Evolutionary conservation across 2,797 vertebrate genomes (phyloP).

Genomic region (Caiman crocodilus): DNA sequence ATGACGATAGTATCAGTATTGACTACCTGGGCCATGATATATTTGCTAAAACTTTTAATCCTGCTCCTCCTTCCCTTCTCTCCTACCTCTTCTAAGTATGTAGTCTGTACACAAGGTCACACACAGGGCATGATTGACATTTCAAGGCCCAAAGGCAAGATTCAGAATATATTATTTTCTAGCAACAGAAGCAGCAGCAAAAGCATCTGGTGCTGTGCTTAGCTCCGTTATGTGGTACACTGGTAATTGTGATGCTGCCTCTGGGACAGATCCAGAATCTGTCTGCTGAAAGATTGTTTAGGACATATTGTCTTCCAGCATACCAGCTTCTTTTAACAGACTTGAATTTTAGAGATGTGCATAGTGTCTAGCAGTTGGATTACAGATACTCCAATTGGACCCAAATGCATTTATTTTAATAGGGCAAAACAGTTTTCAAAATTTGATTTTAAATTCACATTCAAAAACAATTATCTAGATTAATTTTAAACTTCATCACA

Average conservation of each 20-base stretch:
- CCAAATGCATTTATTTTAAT: neutral
- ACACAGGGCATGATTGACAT: neutral
- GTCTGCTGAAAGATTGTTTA: neutral
- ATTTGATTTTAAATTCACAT: neutral
- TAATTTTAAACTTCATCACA: neutral
- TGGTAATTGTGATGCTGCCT: neutral
- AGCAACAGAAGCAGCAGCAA: neutral
- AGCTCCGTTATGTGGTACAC: neutral
- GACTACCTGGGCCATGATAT: neutral
- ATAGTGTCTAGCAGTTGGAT: neutral
- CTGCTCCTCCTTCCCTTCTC: neutral
- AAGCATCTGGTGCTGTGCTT: neutral
- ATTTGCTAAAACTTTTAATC: neutral
- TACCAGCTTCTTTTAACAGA: slow-evolving; percentile 9
- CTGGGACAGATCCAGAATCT: neutral
- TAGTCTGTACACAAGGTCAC: neutral
- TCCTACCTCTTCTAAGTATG: neutral
- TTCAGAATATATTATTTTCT: neutral
- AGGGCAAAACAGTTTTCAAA: neutral
- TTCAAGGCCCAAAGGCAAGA: slow-evolving; percentile 3
- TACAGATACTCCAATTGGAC: neutral
- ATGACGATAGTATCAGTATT: neutral
- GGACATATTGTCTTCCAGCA: neutral
- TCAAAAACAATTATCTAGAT: neutral
- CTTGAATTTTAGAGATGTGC: neutral